Evolutionary conservation across 2,888 invertebrate genomes (phyloP).

Genomic region (Tuta absoluta): DNA sequence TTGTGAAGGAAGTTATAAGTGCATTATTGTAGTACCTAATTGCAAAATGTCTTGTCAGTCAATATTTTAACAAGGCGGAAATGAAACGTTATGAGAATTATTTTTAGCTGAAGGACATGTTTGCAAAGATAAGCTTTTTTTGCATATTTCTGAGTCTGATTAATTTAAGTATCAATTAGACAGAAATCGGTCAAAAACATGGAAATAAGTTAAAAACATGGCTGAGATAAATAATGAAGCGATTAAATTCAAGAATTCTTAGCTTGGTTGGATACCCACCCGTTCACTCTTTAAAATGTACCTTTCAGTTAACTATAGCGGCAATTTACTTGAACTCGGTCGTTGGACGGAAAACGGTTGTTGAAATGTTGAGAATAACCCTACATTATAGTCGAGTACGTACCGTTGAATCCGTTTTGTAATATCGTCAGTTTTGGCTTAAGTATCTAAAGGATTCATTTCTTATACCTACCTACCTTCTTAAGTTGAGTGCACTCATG

Average conservation of each 20-base stretch:
- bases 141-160: no score
- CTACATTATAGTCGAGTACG: background rate
- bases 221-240: background rate
- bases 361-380: slow-evolving; percentile 8
- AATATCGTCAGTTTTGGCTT: background rate
- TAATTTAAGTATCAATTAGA: no score
- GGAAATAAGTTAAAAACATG: background rate
- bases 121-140: no score
- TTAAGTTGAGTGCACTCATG: no score
- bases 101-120: no score
- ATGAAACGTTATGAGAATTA: no score
- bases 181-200: no score
- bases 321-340: slow-evolving; percentile 7
- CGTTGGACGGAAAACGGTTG: slow-evolving; percentile 1
- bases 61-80: no score
- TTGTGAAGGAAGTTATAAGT: no score
- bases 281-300: background rate
- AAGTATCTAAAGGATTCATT: background rate
- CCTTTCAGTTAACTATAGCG: slow-evolving; percentile 3
- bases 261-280: background rate
- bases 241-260: background rate
- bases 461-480: background rate
- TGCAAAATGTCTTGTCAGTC: no score
- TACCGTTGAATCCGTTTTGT: background rate
- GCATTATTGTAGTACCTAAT: no score